Evolutionary conservation across 92 coral and sea anemone genomes (phyloP), one percentile per base, ranked within the genome.

Genomic region (Epizoanthus ramosus): DNA sequence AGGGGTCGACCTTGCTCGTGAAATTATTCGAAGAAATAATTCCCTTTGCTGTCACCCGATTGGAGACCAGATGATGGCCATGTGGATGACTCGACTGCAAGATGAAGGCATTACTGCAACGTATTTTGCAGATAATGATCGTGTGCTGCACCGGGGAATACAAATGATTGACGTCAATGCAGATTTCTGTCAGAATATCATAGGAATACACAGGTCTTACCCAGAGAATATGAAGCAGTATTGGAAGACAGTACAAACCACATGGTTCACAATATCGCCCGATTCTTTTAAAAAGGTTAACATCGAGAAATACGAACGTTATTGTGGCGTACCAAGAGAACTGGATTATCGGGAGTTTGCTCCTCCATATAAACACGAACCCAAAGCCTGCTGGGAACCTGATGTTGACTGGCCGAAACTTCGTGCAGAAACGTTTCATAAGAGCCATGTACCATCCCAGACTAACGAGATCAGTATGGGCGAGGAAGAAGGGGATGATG

Each of bases 61-160:
- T 33, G 92, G 89, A 5, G 92, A 73, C 10, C 92, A 88, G 33
- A 88, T 88, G 92, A 72, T 85, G 1, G 92, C 73, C 3, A 85
- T 88, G 89, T 86, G 74, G 86, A 31, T 88, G 60, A 79, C 69
- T 56, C 31, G 71, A 45, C 85, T 88, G 6, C 77, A 79, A 18
- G 35, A 10, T 17, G 92, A 88, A 24, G 86, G 86, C 31, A 41
- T 68, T 19, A 76, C 61, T 18, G 88, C 31, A 2, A 88, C 73
- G 41, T 88, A 88, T 57, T 85, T 88, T 17, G 70, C 92, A 18
- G 92, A 88, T 28, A 88, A 88, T 79, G 3, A 23, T 6, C 85
- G 91, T 13, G 5, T 88, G 31, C 60, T 84, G 71, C 89, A 88
- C 8, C 15, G 37, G 14, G 65, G 87, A 14, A 0, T 28, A 2